phyloP scores from a whole-genome alignment of 2,888 invertebrate species.

The Ligdia adustata region DNA sequence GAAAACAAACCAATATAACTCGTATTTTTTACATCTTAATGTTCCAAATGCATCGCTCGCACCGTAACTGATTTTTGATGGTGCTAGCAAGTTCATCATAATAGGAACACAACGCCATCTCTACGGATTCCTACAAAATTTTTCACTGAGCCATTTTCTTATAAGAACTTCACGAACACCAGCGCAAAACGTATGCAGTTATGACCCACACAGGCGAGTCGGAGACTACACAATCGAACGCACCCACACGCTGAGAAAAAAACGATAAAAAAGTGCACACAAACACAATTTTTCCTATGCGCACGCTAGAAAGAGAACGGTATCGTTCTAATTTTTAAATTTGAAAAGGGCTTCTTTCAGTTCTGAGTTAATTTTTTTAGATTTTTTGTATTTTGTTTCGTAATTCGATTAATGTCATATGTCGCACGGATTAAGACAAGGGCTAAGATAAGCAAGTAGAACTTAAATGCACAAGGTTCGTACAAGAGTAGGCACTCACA shows the following conservation, averaged over 20 bases:
- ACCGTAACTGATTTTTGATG: conserved; percentile 65
- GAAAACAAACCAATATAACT: conserved; percentile 34
- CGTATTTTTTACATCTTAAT: conserved; percentile 33
- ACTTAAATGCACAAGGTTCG: conserved; percentile 76
- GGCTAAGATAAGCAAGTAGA: conserved; percentile 68
- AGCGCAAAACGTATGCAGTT: conserved; percentile 45
- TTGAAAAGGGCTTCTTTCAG: conserved; percentile 32
- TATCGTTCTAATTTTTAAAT: conserved; percentile 48
- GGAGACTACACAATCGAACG: conserved; percentile 72
- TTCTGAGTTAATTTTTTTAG: conserved; percentile 29
- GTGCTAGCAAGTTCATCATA: conserved; percentile 51
- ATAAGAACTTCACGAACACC: conserved; percentile 75
- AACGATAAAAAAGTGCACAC: conserved; percentile 81
- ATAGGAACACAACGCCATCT: conserved; percentile 81
- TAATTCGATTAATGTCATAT: conserved; percentile 46
- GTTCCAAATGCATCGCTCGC: conserved; percentile 36
- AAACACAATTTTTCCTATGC: conserved; percentile 50
- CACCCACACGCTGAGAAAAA: conserved; percentile 81
- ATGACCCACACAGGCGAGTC: conserved; percentile 46
- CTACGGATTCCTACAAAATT: conserved; percentile 76
- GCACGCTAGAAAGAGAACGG: conserved; percentile 49
- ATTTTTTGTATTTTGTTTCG: conserved; percentile 21
- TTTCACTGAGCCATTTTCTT: conserved; percentile 82
- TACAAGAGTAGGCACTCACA: conserved; percentile 72
- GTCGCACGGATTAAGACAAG: conserved; percentile 59